Evolutionary conservation across 2,113 vertebrate genomes (phyloP).

Genomic region (Cepphus grylle): DNA sequence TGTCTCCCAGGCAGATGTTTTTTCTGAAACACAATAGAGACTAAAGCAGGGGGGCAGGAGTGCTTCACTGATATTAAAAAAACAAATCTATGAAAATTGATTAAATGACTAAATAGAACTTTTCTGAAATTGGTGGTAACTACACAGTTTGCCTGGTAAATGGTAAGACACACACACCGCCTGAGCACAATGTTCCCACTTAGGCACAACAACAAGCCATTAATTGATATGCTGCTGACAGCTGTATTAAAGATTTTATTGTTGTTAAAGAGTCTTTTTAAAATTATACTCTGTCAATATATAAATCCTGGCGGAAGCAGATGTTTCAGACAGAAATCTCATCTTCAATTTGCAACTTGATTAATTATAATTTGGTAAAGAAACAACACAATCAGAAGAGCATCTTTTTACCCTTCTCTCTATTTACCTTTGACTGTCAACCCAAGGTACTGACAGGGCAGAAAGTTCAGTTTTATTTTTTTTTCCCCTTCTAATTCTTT

Average conservation of each 20-base stretch:
- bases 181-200: not conserved
- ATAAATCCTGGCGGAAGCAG: slow-evolving; percentile 28
- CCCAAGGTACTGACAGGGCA: not conserved
- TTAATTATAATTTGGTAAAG: not conserved
- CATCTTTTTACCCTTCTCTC: not conserved
- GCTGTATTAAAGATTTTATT: slow-evolving; percentile 27
- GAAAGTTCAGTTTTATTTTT: not conserved
- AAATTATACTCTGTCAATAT: slow-evolving; percentile 11
- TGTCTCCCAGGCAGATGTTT: not conserved
- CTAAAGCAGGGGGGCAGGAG: not conserved
- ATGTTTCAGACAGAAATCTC: not conserved
- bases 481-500: not conserved
- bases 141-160: not conserved
- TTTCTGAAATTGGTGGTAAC: not conserved
- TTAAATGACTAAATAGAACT: not conserved
- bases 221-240: not conserved
- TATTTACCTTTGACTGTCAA: not conserved
- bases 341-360: not conserved
- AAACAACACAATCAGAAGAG: not conserved
- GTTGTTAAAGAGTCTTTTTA: not conserved
- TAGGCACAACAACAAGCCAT: not conserved
- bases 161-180: not conserved
- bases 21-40: not conserved
- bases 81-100: not conserved
- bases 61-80: not conserved